A percentile compares a stretch with the other conserved stretches of the same genome.
These are phyloP conservation scores for Ptyas mucosa DNA, from an alignment of 2,113 vertebrate species.

Conservation along the genomic window DNA sequence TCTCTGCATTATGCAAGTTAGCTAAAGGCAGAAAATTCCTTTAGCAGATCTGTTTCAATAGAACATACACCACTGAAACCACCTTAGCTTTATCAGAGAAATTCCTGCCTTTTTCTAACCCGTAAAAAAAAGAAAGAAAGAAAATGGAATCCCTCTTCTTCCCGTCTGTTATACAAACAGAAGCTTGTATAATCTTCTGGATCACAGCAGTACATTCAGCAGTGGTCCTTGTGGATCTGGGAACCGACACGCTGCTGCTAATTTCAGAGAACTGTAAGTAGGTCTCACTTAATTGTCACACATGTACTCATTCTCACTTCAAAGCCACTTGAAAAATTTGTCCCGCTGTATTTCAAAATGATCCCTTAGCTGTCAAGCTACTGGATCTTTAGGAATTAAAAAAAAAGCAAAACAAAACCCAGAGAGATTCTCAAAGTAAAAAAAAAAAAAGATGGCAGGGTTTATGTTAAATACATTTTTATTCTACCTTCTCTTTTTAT, in stretches of 20 bases:
- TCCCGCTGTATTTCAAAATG: background rate
- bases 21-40: background rate
- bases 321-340: background rate
- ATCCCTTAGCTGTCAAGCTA: background rate
- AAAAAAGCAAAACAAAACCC: too few relatives aligned
- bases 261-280: background rate
- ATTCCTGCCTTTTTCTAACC: conserved; percentile 54
- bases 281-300: background rate
- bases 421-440: background rate
- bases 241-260: background rate
- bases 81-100: background rate
- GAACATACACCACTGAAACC: background rate
- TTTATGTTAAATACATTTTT: background rate
- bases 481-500: background rate
- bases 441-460: background rate
- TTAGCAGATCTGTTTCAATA: background rate
- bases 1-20: conserved; percentile 37
- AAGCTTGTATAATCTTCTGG: background rate
- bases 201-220: background rate
- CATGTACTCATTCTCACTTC: fast-evolving
- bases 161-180: background rate
- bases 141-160: background rate
- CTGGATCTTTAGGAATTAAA: background rate
- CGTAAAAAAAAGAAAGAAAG: conserved; percentile 51
- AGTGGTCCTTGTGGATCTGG: too few relatives aligned